These are phyloP conservation scores for Monochamus saltuarius DNA, from an alignment of 1,140 invertebrate genomes.

Conservation along the genomic window DNA sequence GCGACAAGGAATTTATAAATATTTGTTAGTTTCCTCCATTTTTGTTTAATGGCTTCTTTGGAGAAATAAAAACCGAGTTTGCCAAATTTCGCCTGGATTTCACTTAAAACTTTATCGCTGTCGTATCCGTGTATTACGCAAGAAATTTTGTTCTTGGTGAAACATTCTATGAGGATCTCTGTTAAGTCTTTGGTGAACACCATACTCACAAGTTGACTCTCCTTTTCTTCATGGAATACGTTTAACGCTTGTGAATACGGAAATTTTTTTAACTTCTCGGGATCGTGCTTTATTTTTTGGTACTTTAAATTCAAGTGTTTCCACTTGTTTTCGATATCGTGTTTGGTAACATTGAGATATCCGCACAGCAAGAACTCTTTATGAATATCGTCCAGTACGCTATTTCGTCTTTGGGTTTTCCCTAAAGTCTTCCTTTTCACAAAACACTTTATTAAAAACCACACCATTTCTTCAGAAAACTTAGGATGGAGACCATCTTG, in stretches of 20 bases:
- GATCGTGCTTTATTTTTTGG: background rate
- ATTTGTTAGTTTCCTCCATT: conserved; percentile 1
- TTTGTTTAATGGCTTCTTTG: background rate
- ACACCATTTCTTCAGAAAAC: conserved; percentile 9
- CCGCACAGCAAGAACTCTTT: background rate
- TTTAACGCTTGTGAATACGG: conserved; percentile 1
- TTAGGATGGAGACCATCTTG: background rate
- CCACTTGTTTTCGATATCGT: conserved; percentile 5
- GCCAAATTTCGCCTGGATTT: background rate
- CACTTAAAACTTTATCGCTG: background rate
- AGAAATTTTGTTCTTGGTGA: conserved; percentile 1
- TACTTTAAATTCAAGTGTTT: conserved; percentile 5
- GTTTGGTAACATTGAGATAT: background rate
- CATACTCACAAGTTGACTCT: background rate
- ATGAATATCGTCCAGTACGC: background rate
- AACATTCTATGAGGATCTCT: background rate
- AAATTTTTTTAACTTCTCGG: background rate
- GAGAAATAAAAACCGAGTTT: background rate
- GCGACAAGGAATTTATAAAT: background rate
- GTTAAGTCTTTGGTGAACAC: conserved; percentile 2
- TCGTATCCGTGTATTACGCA: conserved; percentile 3
- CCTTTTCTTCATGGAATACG: background rate
- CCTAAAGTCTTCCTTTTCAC: background rate
- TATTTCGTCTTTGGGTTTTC: background rate
- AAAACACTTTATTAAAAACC: conserved; percentile 5